Evolutionary conservation across 1,140 invertebrate species (phyloP).

Genomic region (Fopius arisanus): DNA sequence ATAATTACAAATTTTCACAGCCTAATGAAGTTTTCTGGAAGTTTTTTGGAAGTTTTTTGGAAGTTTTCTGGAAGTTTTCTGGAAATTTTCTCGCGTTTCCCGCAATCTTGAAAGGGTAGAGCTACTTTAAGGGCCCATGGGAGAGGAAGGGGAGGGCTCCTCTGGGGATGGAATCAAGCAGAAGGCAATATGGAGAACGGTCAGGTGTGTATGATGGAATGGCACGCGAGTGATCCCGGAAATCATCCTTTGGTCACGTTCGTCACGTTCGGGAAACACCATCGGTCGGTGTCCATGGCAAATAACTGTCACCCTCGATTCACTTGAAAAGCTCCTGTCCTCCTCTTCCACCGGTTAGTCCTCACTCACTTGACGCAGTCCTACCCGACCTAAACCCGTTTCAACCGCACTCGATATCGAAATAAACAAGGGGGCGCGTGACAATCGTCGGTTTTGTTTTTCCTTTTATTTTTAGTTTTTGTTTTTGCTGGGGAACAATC

Average conservation of each 20-base stretch:
- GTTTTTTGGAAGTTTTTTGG: too few species aligned
- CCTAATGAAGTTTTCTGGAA: too few species aligned
- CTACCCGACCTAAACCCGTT: neutral
- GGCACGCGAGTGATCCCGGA: slow-evolving; percentile 31
- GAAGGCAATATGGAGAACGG: slow-evolving; percentile 19
- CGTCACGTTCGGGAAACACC: slow-evolving; percentile 35
- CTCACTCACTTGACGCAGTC: neutral
- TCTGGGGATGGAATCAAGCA: slow-evolving; percentile 17
- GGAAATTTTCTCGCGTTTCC: too few species aligned
- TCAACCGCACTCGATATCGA: slow-evolving; percentile 3
- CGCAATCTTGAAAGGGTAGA: too few species aligned
- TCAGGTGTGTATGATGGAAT: neutral
- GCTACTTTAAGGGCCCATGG: too few species aligned
- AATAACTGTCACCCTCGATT: slow-evolving; percentile 30
- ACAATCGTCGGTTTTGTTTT: neutral
- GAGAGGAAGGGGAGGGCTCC: too few species aligned
- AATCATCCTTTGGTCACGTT: slow-evolving; percentile 33
- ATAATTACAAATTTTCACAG: too few species aligned
- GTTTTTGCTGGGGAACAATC: neutral
- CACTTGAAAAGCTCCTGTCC: slow-evolving; percentile 9
- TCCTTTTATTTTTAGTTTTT: neutral
- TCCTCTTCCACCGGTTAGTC: neutral
- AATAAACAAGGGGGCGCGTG: slow-evolving; percentile 2
- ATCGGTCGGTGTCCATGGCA: slow-evolving; percentile 16
- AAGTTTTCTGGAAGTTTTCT: too few species aligned